Conservation (phyloP, 1,140 invertebrate genomes). For the Saccostrea glomerata region DNA sequence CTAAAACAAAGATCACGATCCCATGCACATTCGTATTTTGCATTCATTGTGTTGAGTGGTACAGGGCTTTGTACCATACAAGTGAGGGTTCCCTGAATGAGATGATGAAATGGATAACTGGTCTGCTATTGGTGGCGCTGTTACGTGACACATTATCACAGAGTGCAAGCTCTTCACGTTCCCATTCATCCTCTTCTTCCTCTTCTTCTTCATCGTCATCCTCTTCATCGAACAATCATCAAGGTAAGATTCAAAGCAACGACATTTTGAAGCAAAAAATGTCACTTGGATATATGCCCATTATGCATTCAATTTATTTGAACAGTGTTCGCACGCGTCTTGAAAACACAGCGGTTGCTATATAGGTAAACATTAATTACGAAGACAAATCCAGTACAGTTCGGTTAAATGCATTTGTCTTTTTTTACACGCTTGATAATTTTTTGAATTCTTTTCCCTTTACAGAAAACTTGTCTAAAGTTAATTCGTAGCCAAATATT, state of each 20-base stretch:
- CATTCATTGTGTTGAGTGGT: background rate
- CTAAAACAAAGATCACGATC: background rate
- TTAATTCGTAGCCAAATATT: no score
- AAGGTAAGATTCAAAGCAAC: background rate
- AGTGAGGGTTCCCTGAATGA: background rate
- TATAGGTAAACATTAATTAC: background rate
- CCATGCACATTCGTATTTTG: background rate
- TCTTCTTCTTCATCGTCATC: background rate
- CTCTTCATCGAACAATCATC: background rate
- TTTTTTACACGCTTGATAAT: no score
- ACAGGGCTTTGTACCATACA: background rate
- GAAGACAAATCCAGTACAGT: background rate
- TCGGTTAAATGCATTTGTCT: no score
- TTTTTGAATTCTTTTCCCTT: no score
- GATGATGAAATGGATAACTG: slow-evolving; percentile 7
- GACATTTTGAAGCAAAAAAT: background rate
- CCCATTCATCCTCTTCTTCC: background rate
- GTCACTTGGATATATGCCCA: background rate
- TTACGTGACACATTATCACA: slow-evolving; percentile 1
- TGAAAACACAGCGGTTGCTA: background rate
- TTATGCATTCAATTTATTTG: background rate
- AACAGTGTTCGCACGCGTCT: background rate
- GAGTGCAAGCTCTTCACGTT: background rate
- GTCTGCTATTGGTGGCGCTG: background rate
- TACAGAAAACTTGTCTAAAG: no score